Percentiles rank a stretch among this genome's conserved stretches.
Evolutionary conservation across 2,888 invertebrate genomes (phyloP).

Genomic region (Amblyjoppa fuscipennis): DNA sequence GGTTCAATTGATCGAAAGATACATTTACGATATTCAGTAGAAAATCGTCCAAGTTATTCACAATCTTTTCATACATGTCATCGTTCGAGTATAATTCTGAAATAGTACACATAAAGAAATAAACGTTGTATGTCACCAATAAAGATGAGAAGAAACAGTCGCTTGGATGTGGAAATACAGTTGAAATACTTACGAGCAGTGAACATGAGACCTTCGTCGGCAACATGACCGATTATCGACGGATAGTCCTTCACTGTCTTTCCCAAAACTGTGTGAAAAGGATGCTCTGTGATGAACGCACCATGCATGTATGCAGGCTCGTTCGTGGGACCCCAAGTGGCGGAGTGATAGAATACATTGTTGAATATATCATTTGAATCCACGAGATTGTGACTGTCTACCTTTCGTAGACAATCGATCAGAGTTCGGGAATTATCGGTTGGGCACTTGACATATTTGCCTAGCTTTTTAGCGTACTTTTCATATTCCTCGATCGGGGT

Average conservation of each 20-base stretch:
- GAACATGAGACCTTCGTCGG: conserved; percentile 67
- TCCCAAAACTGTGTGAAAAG: not conserved
- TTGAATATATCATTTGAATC: conserved; percentile 8
- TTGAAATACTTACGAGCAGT: conserved; percentile 29
- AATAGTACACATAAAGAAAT: not conserved
- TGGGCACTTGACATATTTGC: conserved; percentile 50
- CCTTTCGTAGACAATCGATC: conserved; percentile 63
- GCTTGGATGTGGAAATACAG: not conserved
- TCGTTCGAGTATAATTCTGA: conserved; percentile 51
- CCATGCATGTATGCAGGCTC: conserved; percentile 1
- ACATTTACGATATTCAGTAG: conserved; percentile 1
- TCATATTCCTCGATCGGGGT: conserved; percentile 17
- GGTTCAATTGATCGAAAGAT: not conserved
- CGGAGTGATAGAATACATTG: not conserved
- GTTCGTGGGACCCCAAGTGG: conserved; percentile 60
- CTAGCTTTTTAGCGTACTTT: conserved; percentile 48
- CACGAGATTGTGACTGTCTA: conserved; percentile 24
- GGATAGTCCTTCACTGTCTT: conserved; percentile 53
- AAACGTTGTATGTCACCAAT: not conserved
- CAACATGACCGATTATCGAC: conserved; percentile 64
- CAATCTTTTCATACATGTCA: conserved; percentile 22
- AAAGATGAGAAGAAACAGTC: not conserved
- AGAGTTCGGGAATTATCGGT: conserved; percentile 51
- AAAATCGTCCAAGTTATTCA: conserved; percentile 42
- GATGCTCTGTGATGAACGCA: conserved; percentile 64